phyloP scores from a whole-genome alignment of 2,797 vertebrate species.

The Ceryle rudis region DNA sequence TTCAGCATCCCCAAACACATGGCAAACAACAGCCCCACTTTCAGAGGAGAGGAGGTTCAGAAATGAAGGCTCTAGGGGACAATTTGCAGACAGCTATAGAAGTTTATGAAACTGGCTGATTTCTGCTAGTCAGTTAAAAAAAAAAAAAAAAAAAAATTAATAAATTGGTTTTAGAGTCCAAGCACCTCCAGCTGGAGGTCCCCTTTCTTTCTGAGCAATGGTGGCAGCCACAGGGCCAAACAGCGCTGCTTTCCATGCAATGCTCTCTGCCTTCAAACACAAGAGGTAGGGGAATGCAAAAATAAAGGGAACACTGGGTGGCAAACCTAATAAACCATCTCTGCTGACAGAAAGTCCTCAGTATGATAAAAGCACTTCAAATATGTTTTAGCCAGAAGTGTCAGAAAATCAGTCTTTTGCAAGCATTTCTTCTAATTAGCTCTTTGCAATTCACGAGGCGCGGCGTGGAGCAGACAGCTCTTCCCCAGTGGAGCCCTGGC shows the following conservation, averaged over 20 bases:
- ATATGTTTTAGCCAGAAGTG: background rate
- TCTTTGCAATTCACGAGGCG: background rate
- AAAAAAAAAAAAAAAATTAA: too few relatives aligned
- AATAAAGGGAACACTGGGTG: background rate
- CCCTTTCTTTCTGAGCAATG: background rate
- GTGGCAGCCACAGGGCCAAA: background rate
- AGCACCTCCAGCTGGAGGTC: background rate
- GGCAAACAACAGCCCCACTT: background rate
- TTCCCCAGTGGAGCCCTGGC: background rate
- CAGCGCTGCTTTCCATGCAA: background rate
- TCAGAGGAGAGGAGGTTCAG: background rate
- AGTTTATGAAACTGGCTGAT: background rate
- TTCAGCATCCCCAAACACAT: rapidly evolving
- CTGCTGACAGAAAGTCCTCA: background rate
- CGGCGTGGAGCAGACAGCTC: background rate
- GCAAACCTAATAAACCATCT: background rate
- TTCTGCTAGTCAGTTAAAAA: background rate
- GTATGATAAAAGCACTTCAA: background rate
- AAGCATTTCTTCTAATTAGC: background rate
- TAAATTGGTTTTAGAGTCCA: background rate
- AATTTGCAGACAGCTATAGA: too few relatives aligned
- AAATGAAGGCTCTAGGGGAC: too few relatives aligned
- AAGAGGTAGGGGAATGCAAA: background rate
- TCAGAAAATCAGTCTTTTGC: background rate
- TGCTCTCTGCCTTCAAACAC: background rate